Percentiles rank a stretch among this genome's conserved stretches.
Evolutionary conservation across 2,113 vertebrate genomes (phyloP).

Genomic region (Nanorana parkeri): DNA sequence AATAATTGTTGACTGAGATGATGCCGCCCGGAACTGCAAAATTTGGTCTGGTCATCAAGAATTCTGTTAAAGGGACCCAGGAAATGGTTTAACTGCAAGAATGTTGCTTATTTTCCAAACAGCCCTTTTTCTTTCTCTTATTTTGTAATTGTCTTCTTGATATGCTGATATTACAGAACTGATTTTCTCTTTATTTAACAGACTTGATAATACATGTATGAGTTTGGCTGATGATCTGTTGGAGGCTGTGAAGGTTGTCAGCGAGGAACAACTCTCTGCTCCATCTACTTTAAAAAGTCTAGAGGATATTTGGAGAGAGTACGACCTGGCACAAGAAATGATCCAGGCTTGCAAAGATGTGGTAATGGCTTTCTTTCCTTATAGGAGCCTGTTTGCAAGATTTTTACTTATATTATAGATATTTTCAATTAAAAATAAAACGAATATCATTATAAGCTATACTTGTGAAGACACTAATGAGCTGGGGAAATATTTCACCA

Average conservation of each 20-base stretch:
- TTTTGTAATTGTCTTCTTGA: background rate
- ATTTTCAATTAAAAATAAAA: no score
- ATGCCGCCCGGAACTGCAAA: no score
- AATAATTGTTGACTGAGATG: no score
- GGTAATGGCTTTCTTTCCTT: conserved; percentile 62
- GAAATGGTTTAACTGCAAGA: no score
- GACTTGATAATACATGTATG: conserved; percentile 57
- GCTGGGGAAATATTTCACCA: no score
- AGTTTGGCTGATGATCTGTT: conserved; percentile 68
- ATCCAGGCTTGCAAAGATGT: conserved; percentile 67
- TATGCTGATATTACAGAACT: background rate
- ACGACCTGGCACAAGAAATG: conserved; percentile 69
- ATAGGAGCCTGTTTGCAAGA: no score
- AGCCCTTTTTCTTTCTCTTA: background rate
- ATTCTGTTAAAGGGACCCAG: no score
- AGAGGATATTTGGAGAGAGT: conserved; percentile 69
- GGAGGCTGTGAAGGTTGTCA: conserved; percentile 69
- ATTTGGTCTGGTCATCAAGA: no score
- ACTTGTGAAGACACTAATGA: no score
- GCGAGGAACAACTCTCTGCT: conserved; percentile 61
- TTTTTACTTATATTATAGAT: no score
- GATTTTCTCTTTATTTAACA: conserved; percentile 48
- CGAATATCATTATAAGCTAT: no score
- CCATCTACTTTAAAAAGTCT: conserved; percentile 69
- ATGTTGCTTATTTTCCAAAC: no score